Conservation (phyloP, 2,888 invertebrate genomes). For the Lutraria lutraria region DNA sequence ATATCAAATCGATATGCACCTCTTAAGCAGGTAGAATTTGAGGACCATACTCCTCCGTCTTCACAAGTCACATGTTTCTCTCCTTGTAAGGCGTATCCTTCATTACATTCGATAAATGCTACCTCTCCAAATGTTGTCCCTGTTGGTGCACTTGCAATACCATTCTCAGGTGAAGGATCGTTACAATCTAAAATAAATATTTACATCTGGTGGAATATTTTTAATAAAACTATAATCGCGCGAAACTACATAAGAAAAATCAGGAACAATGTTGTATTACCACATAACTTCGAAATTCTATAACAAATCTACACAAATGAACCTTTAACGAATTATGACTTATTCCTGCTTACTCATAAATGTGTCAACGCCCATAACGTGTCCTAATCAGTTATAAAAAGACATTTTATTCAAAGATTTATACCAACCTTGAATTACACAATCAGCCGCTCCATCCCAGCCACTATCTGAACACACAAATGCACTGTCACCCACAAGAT, state of each 20-base stretch:
- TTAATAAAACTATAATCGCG: no score
- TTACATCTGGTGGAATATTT: no score
- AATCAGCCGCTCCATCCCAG: conserved; percentile 40
- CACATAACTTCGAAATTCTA: no score
- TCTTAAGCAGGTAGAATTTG: conserved; percentile 15
- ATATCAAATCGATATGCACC: neutral
- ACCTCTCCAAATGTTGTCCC: conserved; percentile 35
- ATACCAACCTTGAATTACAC: conserved; percentile 36
- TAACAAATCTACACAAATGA: no score
- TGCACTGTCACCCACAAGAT: neutral
- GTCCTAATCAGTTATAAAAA: no score
- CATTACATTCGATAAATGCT: conserved; percentile 35
- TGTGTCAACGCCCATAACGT: no score
- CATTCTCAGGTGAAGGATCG: conserved; percentile 28
- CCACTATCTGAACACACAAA: conserved; percentile 26
- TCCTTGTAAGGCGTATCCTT: conserved; percentile 38
- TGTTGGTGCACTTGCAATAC: conserved; percentile 16
- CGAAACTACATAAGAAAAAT: no score
- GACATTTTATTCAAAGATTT: neutral
- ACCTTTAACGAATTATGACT: no score
- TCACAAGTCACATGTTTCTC: conserved; percentile 33
- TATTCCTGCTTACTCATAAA: no score
- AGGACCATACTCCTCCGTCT: conserved; percentile 33
- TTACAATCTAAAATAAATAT: conserved; percentile 47
- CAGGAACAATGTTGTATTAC: no score